A percentile compares a stretch with the other conserved stretches of the same genome.
phyloP scores from a whole-genome alignment of 2,888 invertebrate species.

The Drosophila siamana region DNA sequence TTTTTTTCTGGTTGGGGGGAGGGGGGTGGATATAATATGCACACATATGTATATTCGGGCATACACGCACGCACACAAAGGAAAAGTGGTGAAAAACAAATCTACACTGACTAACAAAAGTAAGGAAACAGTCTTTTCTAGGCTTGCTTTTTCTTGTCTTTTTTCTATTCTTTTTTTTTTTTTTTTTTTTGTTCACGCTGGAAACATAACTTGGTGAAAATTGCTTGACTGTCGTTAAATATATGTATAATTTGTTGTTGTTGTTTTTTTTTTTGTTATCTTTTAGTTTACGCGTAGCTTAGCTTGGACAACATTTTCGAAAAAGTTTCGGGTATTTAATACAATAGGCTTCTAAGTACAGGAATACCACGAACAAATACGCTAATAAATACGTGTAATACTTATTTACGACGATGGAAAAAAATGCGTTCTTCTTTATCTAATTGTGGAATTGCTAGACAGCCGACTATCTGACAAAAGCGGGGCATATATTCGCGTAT shows the following conservation, averaged over 20 bases:
- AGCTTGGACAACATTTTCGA: conserved; percentile 56
- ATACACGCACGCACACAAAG: conserved; percentile 1
- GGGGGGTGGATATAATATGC: background rate
- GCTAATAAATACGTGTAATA: conserved; percentile 12
- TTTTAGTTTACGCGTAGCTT: conserved; percentile 45
- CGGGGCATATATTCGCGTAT: conserved; percentile 22
- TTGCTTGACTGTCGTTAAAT: conserved; percentile 40
- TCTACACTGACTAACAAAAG: conserved; percentile 22
- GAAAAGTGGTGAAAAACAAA: conserved; percentile 10
- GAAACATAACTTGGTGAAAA: conserved; percentile 61
- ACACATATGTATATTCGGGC: conserved; percentile 7
- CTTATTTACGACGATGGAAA: background rate
- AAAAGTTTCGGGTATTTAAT: conserved; percentile 31
- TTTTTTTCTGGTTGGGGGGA: background rate
- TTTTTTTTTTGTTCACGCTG: conserved; percentile 57
- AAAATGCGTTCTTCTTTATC: background rate
- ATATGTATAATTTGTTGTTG: conserved; percentile 2
- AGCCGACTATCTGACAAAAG: background rate
- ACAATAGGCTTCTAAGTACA: conserved; percentile 19
- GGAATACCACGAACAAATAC: conserved; percentile 22
- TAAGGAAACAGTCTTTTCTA: conserved; percentile 74
- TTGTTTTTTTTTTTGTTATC: conserved; percentile 11
- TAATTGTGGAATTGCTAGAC: background rate
- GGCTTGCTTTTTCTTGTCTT: conserved; percentile 18
- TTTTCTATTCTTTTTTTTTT: too few species aligned